phyloP scores from a whole-genome alignment of 2,888 invertebrate species.

The Drosophila leonis region DNA sequence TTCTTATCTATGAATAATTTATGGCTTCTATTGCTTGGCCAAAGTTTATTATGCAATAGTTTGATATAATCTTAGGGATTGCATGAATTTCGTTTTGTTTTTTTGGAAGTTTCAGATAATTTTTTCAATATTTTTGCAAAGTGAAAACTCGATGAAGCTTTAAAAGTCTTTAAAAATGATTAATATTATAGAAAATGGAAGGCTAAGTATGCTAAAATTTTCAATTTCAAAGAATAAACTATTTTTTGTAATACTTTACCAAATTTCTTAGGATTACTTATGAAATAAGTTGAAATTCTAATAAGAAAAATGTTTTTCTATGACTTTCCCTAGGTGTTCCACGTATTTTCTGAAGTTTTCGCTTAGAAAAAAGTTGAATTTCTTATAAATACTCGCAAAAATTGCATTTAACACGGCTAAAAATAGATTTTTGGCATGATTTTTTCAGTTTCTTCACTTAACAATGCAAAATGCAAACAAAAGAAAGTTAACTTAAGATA shows the following conservation, averaged over 20 bases:
- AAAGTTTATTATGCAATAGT: neutral
- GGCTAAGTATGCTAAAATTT: neutral
- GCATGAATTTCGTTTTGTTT: neutral
- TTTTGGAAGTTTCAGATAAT: neutral
- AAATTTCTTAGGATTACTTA: neutral
- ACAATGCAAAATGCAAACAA: too few species aligned
- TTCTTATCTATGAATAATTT: neutral
- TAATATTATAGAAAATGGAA: neutral
- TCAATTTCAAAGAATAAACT: neutral
- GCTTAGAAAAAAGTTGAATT: neutral
- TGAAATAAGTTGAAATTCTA: neutral
- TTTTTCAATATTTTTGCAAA: neutral
- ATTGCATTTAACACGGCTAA: neutral
- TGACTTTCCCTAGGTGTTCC: neutral
- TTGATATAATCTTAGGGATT: neutral
- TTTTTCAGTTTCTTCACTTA: neutral
- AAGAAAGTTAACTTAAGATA: neutral
- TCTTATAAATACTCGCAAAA: neutral
- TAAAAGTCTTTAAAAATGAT: neutral
- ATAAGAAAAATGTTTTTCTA: neutral
- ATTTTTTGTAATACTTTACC: neutral
- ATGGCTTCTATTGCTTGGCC: neutral
- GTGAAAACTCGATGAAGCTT: rapidly evolving
- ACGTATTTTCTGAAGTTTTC: too few species aligned
- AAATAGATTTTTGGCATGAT: neutral